Conservation (phyloP, 2,113 vertebrate genomes). For the Pollimyrus isidori region DNA sequence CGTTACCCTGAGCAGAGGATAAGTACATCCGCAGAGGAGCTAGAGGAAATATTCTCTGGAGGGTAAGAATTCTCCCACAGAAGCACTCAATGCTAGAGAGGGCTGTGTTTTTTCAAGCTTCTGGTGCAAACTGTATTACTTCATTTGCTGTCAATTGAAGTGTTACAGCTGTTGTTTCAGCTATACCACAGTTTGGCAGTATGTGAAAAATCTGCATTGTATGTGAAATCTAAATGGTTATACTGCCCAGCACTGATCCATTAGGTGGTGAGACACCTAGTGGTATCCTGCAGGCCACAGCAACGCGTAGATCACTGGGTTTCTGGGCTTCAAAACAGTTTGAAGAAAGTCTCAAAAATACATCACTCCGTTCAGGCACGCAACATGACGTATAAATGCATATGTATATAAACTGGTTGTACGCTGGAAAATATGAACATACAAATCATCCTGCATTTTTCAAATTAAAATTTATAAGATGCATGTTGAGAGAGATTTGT, state of each 20-base stretch:
- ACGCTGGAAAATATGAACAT: background rate
- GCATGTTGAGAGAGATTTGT: background rate
- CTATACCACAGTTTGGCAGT: background rate
- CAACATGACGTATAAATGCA: background rate
- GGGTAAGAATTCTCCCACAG: conserved; percentile 46
- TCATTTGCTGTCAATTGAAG: background rate
- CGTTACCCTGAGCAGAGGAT: conserved; percentile 55
- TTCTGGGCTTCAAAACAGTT: background rate
- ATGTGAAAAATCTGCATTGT: background rate
- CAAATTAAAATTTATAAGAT: background rate
- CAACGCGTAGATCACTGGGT: background rate
- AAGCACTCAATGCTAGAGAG: background rate
- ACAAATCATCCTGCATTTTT: background rate
- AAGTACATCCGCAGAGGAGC: conserved; percentile 47
- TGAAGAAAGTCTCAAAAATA: no score
- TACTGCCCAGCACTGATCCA: background rate
- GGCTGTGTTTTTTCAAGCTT: background rate
- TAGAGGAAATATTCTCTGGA: conserved; percentile 40
- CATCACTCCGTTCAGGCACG: background rate
- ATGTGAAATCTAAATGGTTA: background rate
- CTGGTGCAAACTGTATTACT: background rate
- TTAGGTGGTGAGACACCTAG: background rate
- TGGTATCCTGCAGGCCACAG: background rate
- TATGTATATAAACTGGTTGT: background rate
- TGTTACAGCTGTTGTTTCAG: background rate